Conservation (phyloP, 2,113 vertebrate species). For the Poeciliopsis prolifica region DNA sequence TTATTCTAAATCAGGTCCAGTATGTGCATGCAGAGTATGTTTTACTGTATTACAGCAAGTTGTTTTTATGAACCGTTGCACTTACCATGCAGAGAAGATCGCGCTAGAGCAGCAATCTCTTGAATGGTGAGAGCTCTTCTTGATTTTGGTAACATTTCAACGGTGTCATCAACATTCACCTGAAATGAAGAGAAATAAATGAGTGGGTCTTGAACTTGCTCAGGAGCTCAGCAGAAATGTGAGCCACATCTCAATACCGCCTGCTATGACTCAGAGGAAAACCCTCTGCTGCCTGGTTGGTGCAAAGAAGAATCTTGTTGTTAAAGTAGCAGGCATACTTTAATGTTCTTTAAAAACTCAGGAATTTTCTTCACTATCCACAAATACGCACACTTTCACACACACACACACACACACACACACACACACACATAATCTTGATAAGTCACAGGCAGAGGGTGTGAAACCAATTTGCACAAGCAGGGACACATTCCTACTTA, state of each 20-base stretch:
- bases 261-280: constrained; percentile 40
- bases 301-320: constrained; percentile 15
- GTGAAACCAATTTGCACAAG: too few relatives aligned
- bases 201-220: not conserved
- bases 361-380: constrained; percentile 11
- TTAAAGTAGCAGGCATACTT: constrained; percentile 27
- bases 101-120: constrained; percentile 95
- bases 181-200: constrained; percentile 60
- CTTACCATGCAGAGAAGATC: constrained; percentile 95
- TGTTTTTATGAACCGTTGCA: not conserved
- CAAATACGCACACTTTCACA: too few relatives aligned
- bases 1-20: not conserved
- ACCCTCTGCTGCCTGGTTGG: constrained; percentile 18
- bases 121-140: constrained; percentile 97
- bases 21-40: not conserved
- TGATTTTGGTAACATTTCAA: constrained; percentile 98
- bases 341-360: constrained; percentile 15
- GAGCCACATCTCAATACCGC: constrained; percentile 25
- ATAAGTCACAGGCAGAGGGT: constrained; percentile 1
- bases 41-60: not conserved
- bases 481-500: too few relatives aligned
- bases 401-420: too few relatives aligned
- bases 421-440: constrained; percentile 1
- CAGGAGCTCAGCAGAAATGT: constrained; percentile 21
- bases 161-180: constrained; percentile 98